Conservation (phyloP, 1,140 invertebrate genomes). For the Pseudomyrmex concolor region DNA sequence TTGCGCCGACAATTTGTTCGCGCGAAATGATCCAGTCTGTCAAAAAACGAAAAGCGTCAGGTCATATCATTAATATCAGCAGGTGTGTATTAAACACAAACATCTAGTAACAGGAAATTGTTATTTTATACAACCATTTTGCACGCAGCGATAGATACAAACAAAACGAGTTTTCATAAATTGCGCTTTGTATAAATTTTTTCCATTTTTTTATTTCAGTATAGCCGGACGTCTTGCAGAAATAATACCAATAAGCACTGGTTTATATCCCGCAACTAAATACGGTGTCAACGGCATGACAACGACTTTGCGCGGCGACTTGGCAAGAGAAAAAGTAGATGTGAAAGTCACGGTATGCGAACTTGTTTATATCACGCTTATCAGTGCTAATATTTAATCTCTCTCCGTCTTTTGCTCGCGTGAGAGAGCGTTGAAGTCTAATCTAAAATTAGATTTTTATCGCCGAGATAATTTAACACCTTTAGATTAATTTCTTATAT, state of each 20-base stretch:
- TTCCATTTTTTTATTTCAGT: conserved; percentile 31
- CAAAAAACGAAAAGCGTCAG: conserved; percentile 76
- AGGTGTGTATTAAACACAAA: conserved; percentile 80
- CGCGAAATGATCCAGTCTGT: conserved; percentile 85
- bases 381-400: no score
- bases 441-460: no score
- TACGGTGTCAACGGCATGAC: conserved; percentile 86
- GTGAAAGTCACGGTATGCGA: conserved; percentile 74
- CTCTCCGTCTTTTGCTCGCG: no score
- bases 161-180: no score
- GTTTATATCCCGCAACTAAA: conserved; percentile 86
- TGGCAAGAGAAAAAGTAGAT: conserved; percentile 75
- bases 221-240: conserved; percentile 45
- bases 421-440: no score
- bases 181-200: no score
- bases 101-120: no score
- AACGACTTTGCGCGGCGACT: conserved; percentile 86
- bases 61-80: conserved; percentile 87
- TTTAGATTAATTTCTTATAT: no score
- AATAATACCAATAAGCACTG: conserved; percentile 64
- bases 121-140: no score
- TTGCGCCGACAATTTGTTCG: conserved; percentile 85
- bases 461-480: no score
- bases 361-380: neutral
- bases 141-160: no score